These are phyloP conservation scores for Andricus curvator DNA, from an alignment of 2,888 invertebrate genomes.

Conservation along the genomic window DNA sequence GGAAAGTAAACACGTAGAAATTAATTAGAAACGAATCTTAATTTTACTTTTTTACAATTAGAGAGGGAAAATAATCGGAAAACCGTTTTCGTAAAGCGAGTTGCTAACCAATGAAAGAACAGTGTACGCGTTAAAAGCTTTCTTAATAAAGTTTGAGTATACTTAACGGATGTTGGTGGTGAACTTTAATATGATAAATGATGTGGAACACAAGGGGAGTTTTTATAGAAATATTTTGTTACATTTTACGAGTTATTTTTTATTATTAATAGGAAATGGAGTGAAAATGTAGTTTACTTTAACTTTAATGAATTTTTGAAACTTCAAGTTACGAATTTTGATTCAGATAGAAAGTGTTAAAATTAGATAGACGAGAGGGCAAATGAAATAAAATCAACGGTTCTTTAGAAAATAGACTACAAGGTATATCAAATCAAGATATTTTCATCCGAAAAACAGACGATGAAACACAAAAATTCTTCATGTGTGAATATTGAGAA, in stretches of 20 bases:
- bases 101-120: slow-evolving; percentile 7
- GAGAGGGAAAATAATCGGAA: background rate
- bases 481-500: too few relatives aligned
- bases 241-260: background rate
- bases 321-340: too few relatives aligned
- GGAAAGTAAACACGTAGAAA: background rate
- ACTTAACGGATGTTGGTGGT: background rate
- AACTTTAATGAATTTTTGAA: too few relatives aligned
- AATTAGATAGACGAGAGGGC: background rate
- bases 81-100: background rate
- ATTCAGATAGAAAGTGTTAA: background rate
- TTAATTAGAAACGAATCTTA: background rate
- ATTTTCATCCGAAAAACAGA: too few relatives aligned
- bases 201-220: background rate
- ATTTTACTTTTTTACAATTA: background rate
- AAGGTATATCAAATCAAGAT: accelerated
- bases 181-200: background rate
- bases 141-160: background rate
- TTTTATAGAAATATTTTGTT: background rate
- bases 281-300: too few relatives aligned
- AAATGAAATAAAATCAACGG: background rate
- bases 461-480: too few relatives aligned
- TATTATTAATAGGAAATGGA: background rate
- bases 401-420: too few relatives aligned
- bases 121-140: slow-evolving; percentile 1